Base-by-base conservation (phyloP, 1,140 invertebrate species). In the Whitmania pigra region DNA sequence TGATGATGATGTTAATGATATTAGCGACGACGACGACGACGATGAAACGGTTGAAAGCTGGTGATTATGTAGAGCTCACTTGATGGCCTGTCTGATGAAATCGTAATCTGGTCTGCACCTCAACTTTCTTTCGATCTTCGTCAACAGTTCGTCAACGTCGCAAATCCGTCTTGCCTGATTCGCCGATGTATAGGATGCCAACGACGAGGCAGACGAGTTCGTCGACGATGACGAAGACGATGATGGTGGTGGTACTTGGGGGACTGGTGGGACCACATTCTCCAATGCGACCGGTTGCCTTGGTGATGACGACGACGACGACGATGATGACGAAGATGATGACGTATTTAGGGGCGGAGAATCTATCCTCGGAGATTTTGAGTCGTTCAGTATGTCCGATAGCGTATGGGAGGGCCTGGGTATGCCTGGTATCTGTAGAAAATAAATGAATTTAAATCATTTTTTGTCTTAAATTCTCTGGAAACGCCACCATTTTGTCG, bases 81-180 rank as follows among this genome's bases (percentile, higher is more conserved):
- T 25, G 57, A 63, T 63, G 57, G 57, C 57, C 22, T 31, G 57
- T 63, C 29, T 63, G 57, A 63, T 63, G 57, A 31, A 22, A 25
- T 63, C 57, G 29, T 63, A 63, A 63, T 63, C 57, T 63, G 57
- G 22, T 63, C 57, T 22, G 57, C 57, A 22, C 22, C 29, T 63
- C 57, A 63, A 31, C 29, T n/a, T 63, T 20, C 9, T 63, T 20
- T 63, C 57, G 22, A 63, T 63, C 57, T 63, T 63, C 22, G 22
- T 63, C 57, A 63, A 7, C 11, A 63, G 57, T 15, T 63, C 57
- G 29, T 63, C 57, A 22, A 63, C 57, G 57, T 63, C 29, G 15
- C 57, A 63, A 13, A 63, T n/a, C 22, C 57, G 22, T 63, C 57
- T 22, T 17, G 43, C 2, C 43, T 11, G 9, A 11, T 11, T 49